Percentiles rank a stretch among this genome's conserved stretches.
phyloP scores from a whole-genome alignment of 2,888 invertebrate genomes.

The Congeria kusceri region DNA sequence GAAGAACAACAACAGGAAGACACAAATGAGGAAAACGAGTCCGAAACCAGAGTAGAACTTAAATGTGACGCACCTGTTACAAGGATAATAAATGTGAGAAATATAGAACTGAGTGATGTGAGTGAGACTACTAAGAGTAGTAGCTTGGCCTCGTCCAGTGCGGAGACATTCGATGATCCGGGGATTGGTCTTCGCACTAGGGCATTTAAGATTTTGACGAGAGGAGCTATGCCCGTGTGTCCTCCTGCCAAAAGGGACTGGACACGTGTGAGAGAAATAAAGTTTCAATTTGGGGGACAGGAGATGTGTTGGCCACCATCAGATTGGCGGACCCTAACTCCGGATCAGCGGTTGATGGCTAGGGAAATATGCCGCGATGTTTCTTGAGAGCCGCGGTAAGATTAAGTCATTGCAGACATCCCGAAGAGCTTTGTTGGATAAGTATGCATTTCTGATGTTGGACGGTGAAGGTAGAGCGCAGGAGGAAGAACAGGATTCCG shows the following conservation, averaged over 20 bases:
- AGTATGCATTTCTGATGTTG: conserved; percentile 24
- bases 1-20: neutral
- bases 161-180: no score
- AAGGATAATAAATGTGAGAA: no score
- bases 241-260: conserved; percentile 20
- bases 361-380: conserved; percentile 25
- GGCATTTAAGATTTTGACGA: conserved; percentile 10
- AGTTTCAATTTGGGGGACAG: neutral
- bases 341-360: conserved; percentile 25
- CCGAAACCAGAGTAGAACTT: no score
- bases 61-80: no score
- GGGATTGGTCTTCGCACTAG: neutral
- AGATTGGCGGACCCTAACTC: conserved; percentile 4
- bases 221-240: conserved; percentile 24
- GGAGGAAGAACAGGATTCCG: conserved; percentile 14
- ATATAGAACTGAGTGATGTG: no score
- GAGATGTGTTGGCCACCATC: conserved; percentile 24
- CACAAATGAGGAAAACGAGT: no score
- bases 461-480: conserved; percentile 20
- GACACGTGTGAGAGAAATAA: neutral
- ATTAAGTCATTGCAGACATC: neutral
- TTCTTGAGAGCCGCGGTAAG: conserved; percentile 24
- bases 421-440: conserved; percentile 13
- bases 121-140: no score
- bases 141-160: no score